Base-by-base conservation (phyloP, 2,797 vertebrate species). In the Enteromius treurensis region DNA sequence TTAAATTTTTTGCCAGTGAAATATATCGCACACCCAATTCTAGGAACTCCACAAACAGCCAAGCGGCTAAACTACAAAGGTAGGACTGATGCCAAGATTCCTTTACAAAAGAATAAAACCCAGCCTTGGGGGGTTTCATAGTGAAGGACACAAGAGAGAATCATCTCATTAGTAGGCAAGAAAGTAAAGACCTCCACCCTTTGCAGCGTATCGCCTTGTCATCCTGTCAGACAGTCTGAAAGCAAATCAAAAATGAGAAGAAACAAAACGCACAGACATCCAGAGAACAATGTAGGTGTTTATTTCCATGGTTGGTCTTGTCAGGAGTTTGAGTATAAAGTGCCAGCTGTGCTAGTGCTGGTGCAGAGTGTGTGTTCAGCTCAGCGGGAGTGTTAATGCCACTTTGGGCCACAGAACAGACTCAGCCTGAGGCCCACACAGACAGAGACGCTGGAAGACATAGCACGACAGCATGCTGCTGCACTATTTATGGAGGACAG, bases 151-250 rank as follows among this genome's bases (percentile, higher is more conserved):
- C 77, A 32, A 80, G 32, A 67, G 53, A 77, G 58, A 23, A 26
- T 10, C 64, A 64, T 68, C 86, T 89, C 88, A 89, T 89, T 89
- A 88, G 86, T 77, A 82, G 60, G 76, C 86, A 75, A 75, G 86
- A 80, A 85, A 37, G 29, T 75, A 0, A 19, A 89, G 85, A 85
- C 83, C 79, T 78, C 67, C 75, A 60, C 51, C 81, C 76, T 77
- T 84, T 40, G 70, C 60, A 11, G 70, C 21, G 51, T 47, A 67
- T 47, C 8, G 21, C 79, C 81, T 83, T 83, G 73, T 86, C 83
- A 70, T 49, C n/a, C 70, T 85, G 86, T 84, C 85, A 88, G 75
- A 49, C 69, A 49, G 60, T 60, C 45, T 62, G 65, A 85, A 45
- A 40, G 68, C 71, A 21, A 21, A 67, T 37, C 6, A 49, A 82